phyloP scores from a whole-genome alignment of 2,113 vertebrate genomes.

The Columba livia region DNA sequence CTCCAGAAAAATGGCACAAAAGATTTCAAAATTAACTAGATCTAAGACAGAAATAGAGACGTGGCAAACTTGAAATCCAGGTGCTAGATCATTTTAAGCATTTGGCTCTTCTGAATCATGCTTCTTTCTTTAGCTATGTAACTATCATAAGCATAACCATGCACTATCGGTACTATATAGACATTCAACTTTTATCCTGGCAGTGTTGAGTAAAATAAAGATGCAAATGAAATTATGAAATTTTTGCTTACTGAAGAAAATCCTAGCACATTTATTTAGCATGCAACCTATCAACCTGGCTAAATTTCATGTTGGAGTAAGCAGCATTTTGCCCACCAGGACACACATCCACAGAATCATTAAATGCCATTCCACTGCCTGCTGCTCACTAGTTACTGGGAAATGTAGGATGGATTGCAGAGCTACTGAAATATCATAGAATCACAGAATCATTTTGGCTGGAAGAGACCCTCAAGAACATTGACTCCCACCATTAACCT shows the following conservation, averaged over 20 bases:
- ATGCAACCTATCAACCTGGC: neutral
- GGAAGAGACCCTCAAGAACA: too few relatives aligned
- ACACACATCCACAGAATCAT: rapidly evolving
- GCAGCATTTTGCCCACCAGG: neutral
- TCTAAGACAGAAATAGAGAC: neutral
- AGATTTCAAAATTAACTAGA: neutral
- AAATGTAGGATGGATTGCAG: neutral
- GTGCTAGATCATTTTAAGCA: neutral
- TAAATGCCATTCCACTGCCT: neutral
- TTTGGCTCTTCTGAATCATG: neutral
- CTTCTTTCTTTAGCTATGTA: neutral
- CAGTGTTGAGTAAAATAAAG: neutral
- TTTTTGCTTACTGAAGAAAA: rapidly evolving
- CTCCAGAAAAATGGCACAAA: neutral
- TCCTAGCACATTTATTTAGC: neutral
- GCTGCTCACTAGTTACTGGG: neutral
- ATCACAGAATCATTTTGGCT: too few relatives aligned
- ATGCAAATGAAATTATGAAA: neutral
- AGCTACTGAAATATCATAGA: neutral
- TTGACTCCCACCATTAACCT: too few relatives aligned
- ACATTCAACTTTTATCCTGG: neutral
- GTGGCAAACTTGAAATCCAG: neutral
- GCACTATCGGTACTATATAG: neutral
- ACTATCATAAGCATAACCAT: neutral
- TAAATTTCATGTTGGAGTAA: neutral